A percentile compares a stretch with the other conserved stretches of the same genome.
These are phyloP conservation scores for Hesperia comma DNA, from an alignment of 2,888 invertebrate genomes.

Conservation along the genomic window DNA sequence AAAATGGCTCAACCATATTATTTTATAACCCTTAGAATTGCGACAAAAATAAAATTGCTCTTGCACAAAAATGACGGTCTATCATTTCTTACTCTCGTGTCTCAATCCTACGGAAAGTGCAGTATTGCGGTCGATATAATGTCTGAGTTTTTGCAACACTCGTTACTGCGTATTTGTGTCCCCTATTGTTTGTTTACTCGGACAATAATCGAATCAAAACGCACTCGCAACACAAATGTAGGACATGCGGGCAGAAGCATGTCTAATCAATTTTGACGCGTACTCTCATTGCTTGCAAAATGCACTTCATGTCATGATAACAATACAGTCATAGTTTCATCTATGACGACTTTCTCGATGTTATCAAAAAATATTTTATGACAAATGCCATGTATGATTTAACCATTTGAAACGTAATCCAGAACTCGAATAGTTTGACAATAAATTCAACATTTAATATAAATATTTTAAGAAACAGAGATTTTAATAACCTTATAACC, in stretches of 20 bases:
- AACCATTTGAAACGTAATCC: too few species aligned
- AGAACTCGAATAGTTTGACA: too few species aligned
- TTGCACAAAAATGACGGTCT: constrained; percentile 26
- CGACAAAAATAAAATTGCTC: constrained; percentile 19
- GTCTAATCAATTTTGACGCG: constrained; percentile 11
- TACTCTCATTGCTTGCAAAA: neutral
- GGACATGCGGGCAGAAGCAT: neutral
- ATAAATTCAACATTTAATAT: neutral
- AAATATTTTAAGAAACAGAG: neutral
- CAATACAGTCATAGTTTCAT: neutral
- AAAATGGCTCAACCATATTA: neutral
- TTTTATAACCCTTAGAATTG: constrained; percentile 1
- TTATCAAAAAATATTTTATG: too few species aligned
- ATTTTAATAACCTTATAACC: constrained; percentile 9
- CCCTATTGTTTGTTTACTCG: constrained; percentile 29
- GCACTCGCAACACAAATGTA: constrained; percentile 7
- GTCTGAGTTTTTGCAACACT: constrained; percentile 29
- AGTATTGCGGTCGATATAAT: constrained; percentile 34
- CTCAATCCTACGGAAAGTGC: constrained; percentile 32
- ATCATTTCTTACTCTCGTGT: constrained; percentile 32
- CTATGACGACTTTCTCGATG: neutral
- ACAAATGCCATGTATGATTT: too few species aligned
- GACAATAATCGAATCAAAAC: constrained; percentile 12
- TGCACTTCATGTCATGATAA: neutral
- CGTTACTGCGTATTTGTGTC: constrained; percentile 24